Conservation (phyloP, 2,113 vertebrate species). For the Crotalus tigris region DNA sequence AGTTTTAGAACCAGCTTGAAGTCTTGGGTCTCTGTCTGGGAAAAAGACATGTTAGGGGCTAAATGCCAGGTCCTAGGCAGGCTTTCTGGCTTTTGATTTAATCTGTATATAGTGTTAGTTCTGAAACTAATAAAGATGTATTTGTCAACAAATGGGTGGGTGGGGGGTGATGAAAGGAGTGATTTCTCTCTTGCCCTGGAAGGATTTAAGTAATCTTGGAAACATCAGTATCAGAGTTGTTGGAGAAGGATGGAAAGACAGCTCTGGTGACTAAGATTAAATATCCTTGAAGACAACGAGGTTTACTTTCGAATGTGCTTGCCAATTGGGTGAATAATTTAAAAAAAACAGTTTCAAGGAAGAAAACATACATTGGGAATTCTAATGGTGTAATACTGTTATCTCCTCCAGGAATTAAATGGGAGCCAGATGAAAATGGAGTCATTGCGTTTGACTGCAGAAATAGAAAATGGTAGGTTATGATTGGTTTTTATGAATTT, state of each 20-base stretch:
- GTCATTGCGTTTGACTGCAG: constrained; percentile 98
- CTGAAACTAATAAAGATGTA: not conserved
- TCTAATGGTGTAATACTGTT: constrained; percentile 51
- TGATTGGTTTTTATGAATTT: constrained; percentile 4
- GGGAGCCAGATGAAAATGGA: constrained; percentile 96
- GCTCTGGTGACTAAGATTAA: not conserved
- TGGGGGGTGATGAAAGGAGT: not conserved
- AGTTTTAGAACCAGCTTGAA: no score
- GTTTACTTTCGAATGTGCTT: not conserved
- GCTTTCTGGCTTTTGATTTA: not conserved
- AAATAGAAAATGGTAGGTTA: constrained; percentile 93
- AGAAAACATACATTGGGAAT: constrained; percentile 25
- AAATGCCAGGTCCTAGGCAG: not conserved
- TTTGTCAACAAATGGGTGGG: not conserved
- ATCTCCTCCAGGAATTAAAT: constrained; percentile 85
- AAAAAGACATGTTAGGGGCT: not conserved
- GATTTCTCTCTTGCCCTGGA: not conserved
- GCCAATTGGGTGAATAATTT: constrained; percentile 29
- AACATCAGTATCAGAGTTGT: not conserved
- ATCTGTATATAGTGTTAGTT: not conserved
- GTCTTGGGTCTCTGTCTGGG: not conserved
- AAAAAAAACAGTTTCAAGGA: constrained; percentile 24
- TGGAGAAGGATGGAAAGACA: not conserved
- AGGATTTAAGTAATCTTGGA: not conserved
- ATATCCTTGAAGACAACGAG: not conserved